Conservation (phyloP, 1,140 invertebrate species). For the Mercenaria mercenaria region DNA sequence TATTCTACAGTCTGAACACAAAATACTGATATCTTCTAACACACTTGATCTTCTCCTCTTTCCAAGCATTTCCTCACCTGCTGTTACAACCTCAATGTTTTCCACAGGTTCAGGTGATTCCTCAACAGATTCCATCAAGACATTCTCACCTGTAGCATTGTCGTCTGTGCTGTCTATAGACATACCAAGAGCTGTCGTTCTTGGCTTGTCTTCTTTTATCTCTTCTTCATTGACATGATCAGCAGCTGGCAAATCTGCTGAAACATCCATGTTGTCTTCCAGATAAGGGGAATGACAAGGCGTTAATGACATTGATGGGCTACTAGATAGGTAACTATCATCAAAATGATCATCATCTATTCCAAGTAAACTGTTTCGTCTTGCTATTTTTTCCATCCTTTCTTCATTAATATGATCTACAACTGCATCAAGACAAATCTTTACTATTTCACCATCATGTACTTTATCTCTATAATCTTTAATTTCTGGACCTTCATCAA, state of each 20-base stretch:
- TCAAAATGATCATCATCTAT: slow-evolving; percentile 11
- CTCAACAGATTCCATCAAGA: not conserved
- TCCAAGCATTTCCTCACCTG: not conserved
- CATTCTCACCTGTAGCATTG: not conserved
- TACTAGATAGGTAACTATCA: slow-evolving; percentile 56
- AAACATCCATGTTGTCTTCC: not conserved
- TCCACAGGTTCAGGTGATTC: not conserved
- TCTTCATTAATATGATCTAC: slow-evolving; percentile 23
- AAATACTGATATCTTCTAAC: slow-evolving; percentile 22
- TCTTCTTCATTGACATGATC: not conserved
- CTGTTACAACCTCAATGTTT: not conserved
- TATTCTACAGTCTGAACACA: slow-evolving; percentile 51
- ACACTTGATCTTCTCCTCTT: slow-evolving; percentile 34
- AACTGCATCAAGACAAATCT: slow-evolving; percentile 7
- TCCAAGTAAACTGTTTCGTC: slow-evolving; percentile 24
- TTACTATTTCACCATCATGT: not conserved
- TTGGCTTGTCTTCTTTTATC: not conserved
- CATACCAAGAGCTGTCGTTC: not conserved
- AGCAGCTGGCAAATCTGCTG: not conserved
- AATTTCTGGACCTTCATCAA: not conserved
- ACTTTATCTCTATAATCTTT: not conserved
- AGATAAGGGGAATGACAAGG: slow-evolving; percentile 6
- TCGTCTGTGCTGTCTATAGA: slow-evolving; percentile 14
- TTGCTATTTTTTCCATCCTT: slow-evolving; percentile 27
- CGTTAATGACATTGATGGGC: slow-evolving; percentile 23